Conservation (phyloP, 2,113 vertebrate genomes). For the Anguilla rostrata region DNA sequence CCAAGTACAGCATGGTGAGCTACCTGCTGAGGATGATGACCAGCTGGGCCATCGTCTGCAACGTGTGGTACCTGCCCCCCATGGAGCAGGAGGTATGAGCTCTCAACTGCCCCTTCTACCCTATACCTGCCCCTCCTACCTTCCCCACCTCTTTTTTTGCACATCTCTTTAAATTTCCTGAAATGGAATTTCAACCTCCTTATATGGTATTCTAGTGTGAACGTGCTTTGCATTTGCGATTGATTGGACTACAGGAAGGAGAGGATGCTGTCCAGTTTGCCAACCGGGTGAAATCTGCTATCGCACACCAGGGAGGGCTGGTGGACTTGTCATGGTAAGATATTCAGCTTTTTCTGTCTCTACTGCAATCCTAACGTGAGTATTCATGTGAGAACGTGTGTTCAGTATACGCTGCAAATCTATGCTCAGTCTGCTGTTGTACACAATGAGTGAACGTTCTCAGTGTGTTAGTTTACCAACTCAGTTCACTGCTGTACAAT, state of each 20-base stretch:
- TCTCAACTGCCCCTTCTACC: neutral
- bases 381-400: neutral
- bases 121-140: too few relatives aligned
- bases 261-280: slow-evolving; percentile 93
- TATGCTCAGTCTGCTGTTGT: neutral
- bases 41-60: slow-evolving; percentile 95
- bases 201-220: too few relatives aligned
- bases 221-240: too few relatives aligned
- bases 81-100: slow-evolving; percentile 81
- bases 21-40: slow-evolving; percentile 93
- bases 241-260: slow-evolving; percentile 66
- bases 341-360: neutral
- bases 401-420: neutral
- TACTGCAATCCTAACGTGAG: neutral
- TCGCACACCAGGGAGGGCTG: slow-evolving; percentile 86
- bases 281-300: slow-evolving; percentile 88
- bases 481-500: neutral
- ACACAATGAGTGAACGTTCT: neutral
- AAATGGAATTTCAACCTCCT: too few relatives aligned
- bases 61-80: slow-evolving; percentile 93
- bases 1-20: slow-evolving; percentile 87
- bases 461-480: neutral
- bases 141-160: too few relatives aligned
- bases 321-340: slow-evolving; percentile 90
- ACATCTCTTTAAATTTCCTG: neutral